Percentiles rank a stretch among this genome's conserved stretches.
Conservation (phyloP, 2,888 invertebrate species). For the Tridacna crocea region DNA sequence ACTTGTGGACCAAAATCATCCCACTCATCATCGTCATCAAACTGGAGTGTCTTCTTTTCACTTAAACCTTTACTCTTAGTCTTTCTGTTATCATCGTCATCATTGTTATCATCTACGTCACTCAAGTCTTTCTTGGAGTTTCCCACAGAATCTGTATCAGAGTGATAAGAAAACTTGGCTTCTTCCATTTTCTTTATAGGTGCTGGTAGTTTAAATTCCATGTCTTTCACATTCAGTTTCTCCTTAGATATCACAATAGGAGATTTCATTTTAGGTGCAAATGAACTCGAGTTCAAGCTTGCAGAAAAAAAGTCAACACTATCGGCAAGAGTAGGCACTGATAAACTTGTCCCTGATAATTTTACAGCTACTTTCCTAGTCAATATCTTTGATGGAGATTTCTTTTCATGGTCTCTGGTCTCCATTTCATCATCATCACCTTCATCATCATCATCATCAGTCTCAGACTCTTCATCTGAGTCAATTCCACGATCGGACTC, state of each 20-base stretch:
- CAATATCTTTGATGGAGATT: constrained; percentile 63
- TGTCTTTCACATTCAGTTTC: constrained; percentile 25
- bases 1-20: constrained; percentile 59
- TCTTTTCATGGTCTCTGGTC: constrained; percentile 37
- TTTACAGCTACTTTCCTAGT: constrained; percentile 70
- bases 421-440: constrained; percentile 29
- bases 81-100: constrained; percentile 24
- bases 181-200: constrained; percentile 32
- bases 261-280: constrained; percentile 60
- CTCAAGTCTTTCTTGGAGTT: constrained; percentile 47
- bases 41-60: constrained; percentile 63
- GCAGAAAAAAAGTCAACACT: constrained; percentile 34
- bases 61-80: constrained; percentile 32
- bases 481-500: constrained; percentile 54
- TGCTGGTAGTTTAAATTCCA: constrained; percentile 6
- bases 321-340: constrained; percentile 33
- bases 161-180: constrained; percentile 55
- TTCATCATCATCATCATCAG: constrained; percentile 40
- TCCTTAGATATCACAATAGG: constrained; percentile 67
- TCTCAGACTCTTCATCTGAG: constrained; percentile 45
- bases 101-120: constrained; percentile 47
- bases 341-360: constrained; percentile 57
- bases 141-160: constrained; percentile 62
- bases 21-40: constrained; percentile 78
- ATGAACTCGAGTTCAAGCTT: constrained; percentile 61